Base-by-base conservation (phyloP, 2,797 vertebrate genomes). In the Eidolon dupreanum region DNA sequence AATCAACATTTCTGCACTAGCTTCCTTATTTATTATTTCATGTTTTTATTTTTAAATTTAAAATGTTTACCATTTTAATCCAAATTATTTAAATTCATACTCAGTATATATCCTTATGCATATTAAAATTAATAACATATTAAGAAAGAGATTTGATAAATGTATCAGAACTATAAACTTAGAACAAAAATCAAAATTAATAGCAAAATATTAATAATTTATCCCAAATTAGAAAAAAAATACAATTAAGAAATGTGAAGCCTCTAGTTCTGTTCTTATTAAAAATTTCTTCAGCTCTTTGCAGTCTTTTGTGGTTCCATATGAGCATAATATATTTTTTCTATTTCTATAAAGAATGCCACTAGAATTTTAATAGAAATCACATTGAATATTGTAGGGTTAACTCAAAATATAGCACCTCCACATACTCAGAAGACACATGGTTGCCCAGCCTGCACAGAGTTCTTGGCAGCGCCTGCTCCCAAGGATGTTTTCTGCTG, bases 131-230 rank as follows among this genome's bases (percentile, higher is more conserved):
- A 1, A n/a, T 90, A 88, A 3, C 3, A 92, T 79, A 41, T 79
- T 89, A 86, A 92, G 38, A 95, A 84, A 53, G 33, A 83, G 33
- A 88, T 89, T 85, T 84, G 2, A 77, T 81, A 87, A 75, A 57
- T 43, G 4, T 75, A 70, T 75, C 43, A 97, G 75, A 73, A 65
- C 28, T 31, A 43, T 55, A 91, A 78, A 84, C 8, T 4, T 31
- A 73, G 31, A 73, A 61, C 9, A 86, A 86, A 81, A 79, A 12
- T 88, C 12, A 78, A 71, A 71, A 2, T 73, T 82, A 87, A 53
- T 55, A 7, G 1, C 20, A 74, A 70, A 68, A 66, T 95, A 65
- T 53, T 71, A 88, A 90, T 93, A 87, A 61, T 87, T 74, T 6
- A 82, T 49, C 16, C 26, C 15, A 90, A 83, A 61, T 41, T 5